Conservation (phyloP, 2,888 invertebrate genomes). For the Aethes cnicana region DNA sequence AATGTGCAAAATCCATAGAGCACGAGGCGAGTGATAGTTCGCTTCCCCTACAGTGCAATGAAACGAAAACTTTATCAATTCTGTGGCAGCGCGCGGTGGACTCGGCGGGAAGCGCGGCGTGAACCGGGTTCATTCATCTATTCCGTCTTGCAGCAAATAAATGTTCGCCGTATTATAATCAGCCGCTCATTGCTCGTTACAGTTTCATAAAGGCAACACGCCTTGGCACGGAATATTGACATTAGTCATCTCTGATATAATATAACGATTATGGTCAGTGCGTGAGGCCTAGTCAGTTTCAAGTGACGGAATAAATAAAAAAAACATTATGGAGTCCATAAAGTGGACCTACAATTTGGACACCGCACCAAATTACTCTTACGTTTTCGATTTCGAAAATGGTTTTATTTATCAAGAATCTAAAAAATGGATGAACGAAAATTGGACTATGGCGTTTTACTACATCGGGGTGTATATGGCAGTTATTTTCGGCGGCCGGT, state of each 20-base stretch:
- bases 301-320: slow-evolving; percentile 26
- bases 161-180: slow-evolving; percentile 63
- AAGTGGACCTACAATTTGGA: slow-evolving; percentile 79
- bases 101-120: slow-evolving; percentile 48
- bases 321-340: slow-evolving; percentile 59
- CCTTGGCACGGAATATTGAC: slow-evolving; percentile 62
- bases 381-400: slow-evolving; percentile 97
- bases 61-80: slow-evolving; percentile 18
- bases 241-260: slow-evolving; percentile 76
- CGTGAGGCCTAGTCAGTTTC: slow-evolving; percentile 33
- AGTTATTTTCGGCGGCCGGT: slow-evolving; percentile 95
- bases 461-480: slow-evolving; percentile 95
- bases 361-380: slow-evolving; percentile 93
- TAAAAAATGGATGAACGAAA: slow-evolving; percentile 96
- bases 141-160: slow-evolving; percentile 63
- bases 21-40: slow-evolving; percentile 14
- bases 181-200: slow-evolving; percentile 61
- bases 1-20: slow-evolving; percentile 22
- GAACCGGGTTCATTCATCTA: slow-evolving; percentile 56
- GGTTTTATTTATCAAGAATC: slow-evolving; percentile 95
- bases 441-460: slow-evolving; percentile 97
- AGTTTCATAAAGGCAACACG: slow-evolving; percentile 58
- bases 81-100: slow-evolving; percentile 26
- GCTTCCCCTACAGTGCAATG: too few species aligned
- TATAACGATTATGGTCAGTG: slow-evolving; percentile 69